A percentile compares a stretch with the other conserved stretches of the same genome.
phyloP scores from a whole-genome alignment of 1,140 invertebrate species.

The Lucilia cuprina region DNA sequence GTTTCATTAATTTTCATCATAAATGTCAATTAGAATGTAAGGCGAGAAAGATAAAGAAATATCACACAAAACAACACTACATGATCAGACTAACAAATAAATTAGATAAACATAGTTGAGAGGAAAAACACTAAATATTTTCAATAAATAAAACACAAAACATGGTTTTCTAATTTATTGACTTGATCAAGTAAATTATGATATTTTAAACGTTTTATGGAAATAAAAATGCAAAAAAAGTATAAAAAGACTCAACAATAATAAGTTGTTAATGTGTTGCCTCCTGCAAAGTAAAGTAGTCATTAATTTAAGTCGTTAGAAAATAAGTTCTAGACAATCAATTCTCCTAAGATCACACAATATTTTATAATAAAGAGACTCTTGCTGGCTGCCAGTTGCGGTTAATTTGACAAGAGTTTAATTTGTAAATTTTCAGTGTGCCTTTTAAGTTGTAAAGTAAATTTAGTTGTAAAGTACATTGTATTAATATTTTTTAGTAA shows the following conservation, averaged over 20 bases:
- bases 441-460: neutral
- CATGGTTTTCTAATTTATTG: neutral
- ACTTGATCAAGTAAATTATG: neutral
- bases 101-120: neutral
- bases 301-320: too few relatives aligned
- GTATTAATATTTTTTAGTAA: neutral
- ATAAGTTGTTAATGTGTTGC: too few relatives aligned
- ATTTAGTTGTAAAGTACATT: too few relatives aligned
- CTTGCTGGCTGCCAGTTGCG: too few relatives aligned
- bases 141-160: neutral
- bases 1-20: slow-evolving; percentile 8
- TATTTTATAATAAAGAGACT: neutral
- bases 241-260: too few relatives aligned
- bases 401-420: neutral
- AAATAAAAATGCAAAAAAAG: neutral
- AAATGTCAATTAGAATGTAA: neutral
- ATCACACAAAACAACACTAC: neutral
- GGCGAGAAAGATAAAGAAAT: neutral
- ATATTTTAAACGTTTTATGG: neutral
- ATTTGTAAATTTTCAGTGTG: neutral
- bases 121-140: neutral
- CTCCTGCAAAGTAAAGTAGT: too few relatives aligned
- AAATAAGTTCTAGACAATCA: neutral
- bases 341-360: neutral
- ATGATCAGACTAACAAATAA: too few relatives aligned